Conservation (phyloP, 2,888 invertebrate genomes). For the Lepidochrysops patricia region DNA sequence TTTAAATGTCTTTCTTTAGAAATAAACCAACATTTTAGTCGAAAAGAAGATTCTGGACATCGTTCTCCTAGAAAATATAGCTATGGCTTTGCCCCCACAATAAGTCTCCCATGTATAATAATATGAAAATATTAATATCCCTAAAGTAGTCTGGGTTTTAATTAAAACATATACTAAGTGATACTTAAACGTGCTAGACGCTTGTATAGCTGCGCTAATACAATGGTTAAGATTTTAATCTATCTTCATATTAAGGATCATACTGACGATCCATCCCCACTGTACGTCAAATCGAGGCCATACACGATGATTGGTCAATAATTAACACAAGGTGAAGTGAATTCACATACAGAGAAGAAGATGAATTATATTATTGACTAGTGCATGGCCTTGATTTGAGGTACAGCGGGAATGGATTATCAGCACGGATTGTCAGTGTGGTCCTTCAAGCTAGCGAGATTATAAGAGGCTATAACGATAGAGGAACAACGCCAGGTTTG, state of each 20-base stretch:
- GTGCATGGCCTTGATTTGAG: no score
- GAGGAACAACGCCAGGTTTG: background rate
- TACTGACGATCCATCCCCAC: no score
- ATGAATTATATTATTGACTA: no score
- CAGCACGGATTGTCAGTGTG: no score
- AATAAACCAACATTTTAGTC: no score
- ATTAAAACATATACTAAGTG: background rate
- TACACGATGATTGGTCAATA: no score
- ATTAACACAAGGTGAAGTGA: no score
- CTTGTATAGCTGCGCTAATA: background rate
- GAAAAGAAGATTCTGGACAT: background rate
- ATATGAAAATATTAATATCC: background rate
- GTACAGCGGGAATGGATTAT: no score
- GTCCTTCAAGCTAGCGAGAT: background rate
- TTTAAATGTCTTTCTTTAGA: no score
- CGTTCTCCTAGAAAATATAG: background rate
- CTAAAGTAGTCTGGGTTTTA: background rate
- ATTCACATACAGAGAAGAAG: no score
- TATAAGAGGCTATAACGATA: background rate
- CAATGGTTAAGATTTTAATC: background rate
- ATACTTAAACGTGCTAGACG: constrained; percentile 6
- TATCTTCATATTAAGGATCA: background rate
- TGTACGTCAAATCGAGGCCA: no score
- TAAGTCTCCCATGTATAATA: background rate
- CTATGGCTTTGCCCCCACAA: background rate